Evolutionary conservation across 2,888 invertebrate species (phyloP).

Genomic region (Eudemis profundana): DNA sequence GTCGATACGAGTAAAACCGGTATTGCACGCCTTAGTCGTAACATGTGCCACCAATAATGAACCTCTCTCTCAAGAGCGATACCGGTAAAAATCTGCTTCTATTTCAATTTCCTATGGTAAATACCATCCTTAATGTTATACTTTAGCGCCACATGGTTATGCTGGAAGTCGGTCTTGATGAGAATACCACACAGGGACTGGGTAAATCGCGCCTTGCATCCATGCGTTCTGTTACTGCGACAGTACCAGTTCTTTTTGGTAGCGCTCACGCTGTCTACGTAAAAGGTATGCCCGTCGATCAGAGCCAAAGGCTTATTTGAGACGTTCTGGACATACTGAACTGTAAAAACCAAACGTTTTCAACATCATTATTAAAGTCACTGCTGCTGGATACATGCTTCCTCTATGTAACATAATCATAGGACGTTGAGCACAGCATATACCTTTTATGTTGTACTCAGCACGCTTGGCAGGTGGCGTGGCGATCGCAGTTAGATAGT

Average conservation of each 20-base stretch:
- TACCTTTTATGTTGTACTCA: too few species aligned
- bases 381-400: too few species aligned
- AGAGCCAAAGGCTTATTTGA: not conserved
- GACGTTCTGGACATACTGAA: not conserved
- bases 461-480: too few species aligned
- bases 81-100: not conserved
- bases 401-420: too few species aligned
- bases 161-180: not conserved
- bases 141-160: not conserved
- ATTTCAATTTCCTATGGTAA: not conserved
- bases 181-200: not conserved
- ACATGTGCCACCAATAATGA: too few species aligned
- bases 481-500: too few species aligned
- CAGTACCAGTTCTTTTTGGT: not conserved
- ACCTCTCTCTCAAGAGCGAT: too few species aligned
- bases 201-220: not conserved
- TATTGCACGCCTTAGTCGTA: too few species aligned
- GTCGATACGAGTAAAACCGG: too few species aligned
- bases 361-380: too few species aligned
- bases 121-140: not conserved
- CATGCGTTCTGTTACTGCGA: not conserved
- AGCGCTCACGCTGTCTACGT: not conserved
- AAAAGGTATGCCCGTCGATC: not conserved
- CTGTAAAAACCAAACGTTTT: not conserved
- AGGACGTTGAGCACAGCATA: too few species aligned